Base-by-base conservation (phyloP, 1,140 invertebrate species). In the Pseudomyrmex concolor region DNA sequence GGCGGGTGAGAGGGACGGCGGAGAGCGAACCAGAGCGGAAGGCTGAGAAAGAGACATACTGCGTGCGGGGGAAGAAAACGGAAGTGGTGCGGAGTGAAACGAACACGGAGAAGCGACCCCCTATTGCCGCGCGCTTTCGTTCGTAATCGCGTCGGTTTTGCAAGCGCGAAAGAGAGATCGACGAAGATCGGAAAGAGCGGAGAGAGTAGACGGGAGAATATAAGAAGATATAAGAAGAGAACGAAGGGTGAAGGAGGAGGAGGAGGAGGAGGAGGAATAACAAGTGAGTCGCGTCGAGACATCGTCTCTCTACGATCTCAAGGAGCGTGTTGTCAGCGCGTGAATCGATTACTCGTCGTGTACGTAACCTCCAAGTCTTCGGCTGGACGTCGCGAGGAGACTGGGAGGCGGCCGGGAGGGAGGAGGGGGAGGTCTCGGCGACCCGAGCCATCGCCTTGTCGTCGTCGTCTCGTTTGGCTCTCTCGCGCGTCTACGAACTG, bases 321-420 rank as follows among this genome's bases (percentile, higher is more conserved):
- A 34, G 8, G 50, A 67, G 62, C 19, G 63, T 34, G 74, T 77
- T 66, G 51, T 68, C 45, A 67, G 74, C 43, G 51, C 10, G 54
- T 57, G 64, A 80, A 80, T 87, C 83, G 74, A 74, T 80, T 84
- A 89, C 85, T 80, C 57, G 74, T 64, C 51, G 76, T 78, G 66
- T 80, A 54, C 70, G 76, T 80, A 80, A 70, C 54, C 54, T 80
- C 76, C 66, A 80, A 80, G 76, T 80, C 76, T 70, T 54, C 48
- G 67, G 57, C 77, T 84, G 66, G 64, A 34, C 48, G 60, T 62
- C 80, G 83, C 25, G 78, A 82, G 73, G 59, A 83, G 63, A 83
- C 60, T 54, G 45, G 63, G 74, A 60, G 68, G 48, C 54, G 62
- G 54, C 22, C 15, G 64, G 51, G 63, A 25, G 63, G 72, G 45